Percentiles rank a stretch among this genome's conserved stretches.
phyloP scores from a whole-genome alignment of 1,140 invertebrate species.

The Papilio polytes region DNA sequence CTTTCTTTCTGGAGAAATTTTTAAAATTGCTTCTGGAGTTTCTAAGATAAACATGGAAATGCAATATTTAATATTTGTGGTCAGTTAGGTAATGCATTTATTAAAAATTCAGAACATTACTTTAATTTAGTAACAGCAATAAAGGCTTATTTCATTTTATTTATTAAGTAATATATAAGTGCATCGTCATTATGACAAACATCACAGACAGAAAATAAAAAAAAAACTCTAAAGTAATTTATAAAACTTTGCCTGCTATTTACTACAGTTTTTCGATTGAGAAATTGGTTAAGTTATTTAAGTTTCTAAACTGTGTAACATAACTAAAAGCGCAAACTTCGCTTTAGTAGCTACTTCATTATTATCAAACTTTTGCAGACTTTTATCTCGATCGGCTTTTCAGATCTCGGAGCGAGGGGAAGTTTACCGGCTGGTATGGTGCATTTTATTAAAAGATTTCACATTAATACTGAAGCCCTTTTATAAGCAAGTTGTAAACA shows the following conservation, averaged over 20 bases:
- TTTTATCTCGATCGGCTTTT: constrained; percentile 35
- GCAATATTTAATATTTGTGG: not conserved
- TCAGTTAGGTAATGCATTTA: not conserved
- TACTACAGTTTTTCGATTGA: not conserved
- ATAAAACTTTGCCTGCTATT: not conserved
- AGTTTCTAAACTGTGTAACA: not conserved
- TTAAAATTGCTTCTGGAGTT: not conserved
- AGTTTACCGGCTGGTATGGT: not conserved
- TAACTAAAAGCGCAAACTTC: constrained; percentile 4
- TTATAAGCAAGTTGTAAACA: not conserved
- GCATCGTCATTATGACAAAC: not conserved
- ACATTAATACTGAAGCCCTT: not conserved
- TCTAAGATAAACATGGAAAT: not conserved
- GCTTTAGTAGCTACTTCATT: constrained; percentile 17
- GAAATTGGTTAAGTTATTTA: not conserved
- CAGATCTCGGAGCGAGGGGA: constrained; percentile 20
- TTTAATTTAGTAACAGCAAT: too few species aligned
- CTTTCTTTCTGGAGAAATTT: not conserved
- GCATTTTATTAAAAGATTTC: constrained; percentile 34
- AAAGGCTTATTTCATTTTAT: too few species aligned
- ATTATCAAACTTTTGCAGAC: constrained; percentile 23
- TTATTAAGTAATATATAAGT: too few species aligned
- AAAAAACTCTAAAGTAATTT: not conserved
- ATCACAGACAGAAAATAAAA: not conserved
- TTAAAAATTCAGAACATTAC: too few species aligned